Evolutionary conservation across 2,113 vertebrate species (phyloP).

Genomic region (Microcebus jonahi): DNA sequence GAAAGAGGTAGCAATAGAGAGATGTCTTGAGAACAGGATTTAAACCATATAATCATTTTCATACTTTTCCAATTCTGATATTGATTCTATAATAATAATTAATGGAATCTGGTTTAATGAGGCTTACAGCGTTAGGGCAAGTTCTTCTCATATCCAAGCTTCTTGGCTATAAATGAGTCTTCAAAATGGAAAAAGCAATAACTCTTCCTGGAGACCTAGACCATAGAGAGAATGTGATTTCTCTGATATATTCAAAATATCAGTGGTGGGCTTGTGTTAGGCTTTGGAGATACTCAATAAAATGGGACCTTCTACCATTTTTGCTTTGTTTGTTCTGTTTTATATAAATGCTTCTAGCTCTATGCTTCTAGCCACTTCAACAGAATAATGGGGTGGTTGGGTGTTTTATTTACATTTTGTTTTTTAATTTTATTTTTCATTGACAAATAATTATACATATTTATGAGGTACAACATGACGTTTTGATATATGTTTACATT

Average conservation of each 20-base stretch:
- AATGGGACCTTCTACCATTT: background rate
- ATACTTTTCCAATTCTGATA: background rate
- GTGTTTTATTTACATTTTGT: background rate
- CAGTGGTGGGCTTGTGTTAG: background rate
- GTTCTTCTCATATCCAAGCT: background rate
- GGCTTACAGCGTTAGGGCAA: background rate
- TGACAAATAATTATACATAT: background rate
- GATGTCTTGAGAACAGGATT: background rate
- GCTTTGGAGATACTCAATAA: background rate
- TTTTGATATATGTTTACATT: background rate
- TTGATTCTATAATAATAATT: background rate
- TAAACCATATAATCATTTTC: background rate
- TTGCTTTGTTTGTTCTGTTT: conserved; percentile 51
- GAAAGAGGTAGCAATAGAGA: background rate
- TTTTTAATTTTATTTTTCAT: background rate
- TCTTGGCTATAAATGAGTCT: background rate
- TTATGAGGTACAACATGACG: background rate
- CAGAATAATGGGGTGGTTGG: background rate
- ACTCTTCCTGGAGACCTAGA: background rate
- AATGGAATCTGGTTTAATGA: background rate
- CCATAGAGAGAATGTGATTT: background rate
- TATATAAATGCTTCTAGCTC: background rate
- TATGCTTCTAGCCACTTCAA: background rate
- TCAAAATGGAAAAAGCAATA: background rate
- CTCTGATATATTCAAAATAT: background rate